phyloP scores from a whole-genome alignment of 2,797 vertebrate genomes.

The Sebastiscus albofasciatus region DNA sequence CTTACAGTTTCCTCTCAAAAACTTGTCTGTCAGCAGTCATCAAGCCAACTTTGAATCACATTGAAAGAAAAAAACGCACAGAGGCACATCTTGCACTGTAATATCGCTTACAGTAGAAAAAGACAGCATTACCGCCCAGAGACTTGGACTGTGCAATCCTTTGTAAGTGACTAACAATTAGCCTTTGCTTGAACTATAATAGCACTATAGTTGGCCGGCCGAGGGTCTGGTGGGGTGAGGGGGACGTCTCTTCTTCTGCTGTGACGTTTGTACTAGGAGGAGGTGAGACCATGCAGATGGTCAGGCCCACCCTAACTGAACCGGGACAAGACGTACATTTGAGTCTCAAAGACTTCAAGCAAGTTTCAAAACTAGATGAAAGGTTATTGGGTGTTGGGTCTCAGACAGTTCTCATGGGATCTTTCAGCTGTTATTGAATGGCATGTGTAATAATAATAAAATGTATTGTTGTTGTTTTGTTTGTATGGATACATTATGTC shows the following conservation, averaged over 20 bases:
- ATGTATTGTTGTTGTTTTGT: not conserved
- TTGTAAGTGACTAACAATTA: slow-evolving; percentile 76
- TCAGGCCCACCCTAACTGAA: slow-evolving; percentile 49
- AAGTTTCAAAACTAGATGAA: slow-evolving; percentile 69
- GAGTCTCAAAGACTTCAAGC: slow-evolving; percentile 42
- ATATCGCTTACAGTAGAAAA: slow-evolving; percentile 74
- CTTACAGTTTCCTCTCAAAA: slow-evolving; percentile 1
- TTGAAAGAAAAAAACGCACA: not conserved
- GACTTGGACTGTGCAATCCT: slow-evolving; percentile 69
- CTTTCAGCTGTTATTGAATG: not conserved
- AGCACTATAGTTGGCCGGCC: slow-evolving; percentile 69
- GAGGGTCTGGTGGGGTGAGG: slow-evolving; percentile 76
- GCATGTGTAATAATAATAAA: not conserved
- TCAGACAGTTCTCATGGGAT: slow-evolving; percentile 29
- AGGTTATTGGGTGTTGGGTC: slow-evolving; percentile 63
- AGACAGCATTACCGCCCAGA: slow-evolving; percentile 57
- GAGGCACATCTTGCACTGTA: slow-evolving; percentile 45
- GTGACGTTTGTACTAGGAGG: slow-evolving; percentile 77
- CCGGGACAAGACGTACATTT: slow-evolving; percentile 32
- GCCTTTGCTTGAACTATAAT: slow-evolving; percentile 81
- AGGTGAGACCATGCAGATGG: slow-evolving; percentile 67
- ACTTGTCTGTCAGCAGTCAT: not conserved
- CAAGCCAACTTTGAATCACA: slow-evolving; percentile 12
- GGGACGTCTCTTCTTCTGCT: slow-evolving; percentile 71
- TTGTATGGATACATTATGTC: not conserved